phyloP scores from a whole-genome alignment of 2,797 vertebrate species.

The Apodemus agrarius region DNA sequence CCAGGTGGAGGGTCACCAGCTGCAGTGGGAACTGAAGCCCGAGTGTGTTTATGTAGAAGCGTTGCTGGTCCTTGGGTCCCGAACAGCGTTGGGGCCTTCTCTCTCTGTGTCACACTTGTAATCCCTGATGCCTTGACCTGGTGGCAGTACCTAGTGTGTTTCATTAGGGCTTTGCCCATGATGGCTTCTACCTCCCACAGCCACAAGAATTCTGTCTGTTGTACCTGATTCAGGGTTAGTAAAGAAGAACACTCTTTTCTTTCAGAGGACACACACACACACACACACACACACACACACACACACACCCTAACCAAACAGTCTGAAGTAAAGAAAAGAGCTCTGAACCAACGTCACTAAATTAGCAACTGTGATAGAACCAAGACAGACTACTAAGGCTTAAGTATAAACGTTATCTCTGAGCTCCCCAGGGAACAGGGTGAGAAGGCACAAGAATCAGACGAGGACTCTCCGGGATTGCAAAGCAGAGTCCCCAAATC shows the following conservation, averaged over 20 bases:
- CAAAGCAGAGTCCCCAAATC: neutral
- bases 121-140: neutral
- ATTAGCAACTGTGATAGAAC: neutral
- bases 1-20: neutral
- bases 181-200: neutral
- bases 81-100: neutral
- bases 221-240: neutral
- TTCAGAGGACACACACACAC: neutral
- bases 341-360: neutral
- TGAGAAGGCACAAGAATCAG: neutral
- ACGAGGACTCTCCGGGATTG: neutral
- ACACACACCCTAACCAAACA: neutral
- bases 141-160: neutral
- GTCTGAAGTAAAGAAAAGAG: neutral
- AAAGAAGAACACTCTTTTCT: neutral
- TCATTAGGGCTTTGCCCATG: neutral
- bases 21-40: neutral
- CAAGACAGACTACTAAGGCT: neutral
- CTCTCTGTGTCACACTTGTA: neutral
- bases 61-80: neutral
- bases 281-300: neutral
- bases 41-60: no score
- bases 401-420: neutral
- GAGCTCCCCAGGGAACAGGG: slow-evolving; percentile 25
- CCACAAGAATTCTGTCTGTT: neutral